Evolutionary conservation across 2,797 vertebrate genomes (phyloP), one percentile per base, ranked within the genome.

Genomic region (Micropoecilia bifurca): DNA sequence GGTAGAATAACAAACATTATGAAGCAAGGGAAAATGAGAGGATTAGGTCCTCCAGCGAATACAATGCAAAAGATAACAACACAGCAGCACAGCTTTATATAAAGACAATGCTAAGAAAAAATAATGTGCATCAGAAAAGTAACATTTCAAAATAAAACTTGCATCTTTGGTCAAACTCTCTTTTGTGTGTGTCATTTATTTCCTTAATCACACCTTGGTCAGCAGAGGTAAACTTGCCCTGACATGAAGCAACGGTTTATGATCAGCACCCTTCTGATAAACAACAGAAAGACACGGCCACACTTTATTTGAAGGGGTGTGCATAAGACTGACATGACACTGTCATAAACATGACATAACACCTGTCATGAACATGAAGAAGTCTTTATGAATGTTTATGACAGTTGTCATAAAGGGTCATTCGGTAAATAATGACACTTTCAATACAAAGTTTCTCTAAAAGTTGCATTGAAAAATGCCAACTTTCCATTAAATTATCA

Each of bases 261-360:
- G 80, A 75, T 80, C 69, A 85, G 53, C 77, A 80, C 63, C 59
- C 74, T 72, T 80, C 79, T 79, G 72, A 85, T 86, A 76, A 81
- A 80, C 69, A 74, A 57, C 45, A 61, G 20, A 68, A 41, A 68
- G 33, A 33, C 1, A 33, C 33, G 33, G 33, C 33, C 1, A 33
- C 33, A 33, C 33, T 33, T 33, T 33, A 33, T 33, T 33, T 33
- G 33, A 33, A 33, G 33, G 33, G 33, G 33, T 33, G 33, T 33
- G 33, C 33, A 33, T 33, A 33, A 33, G 1, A 33, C 33, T 33
- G 33, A 33, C 33, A 33, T 33, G 33, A 33, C 33, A 33, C 33
- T 33, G 33, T 33, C 33, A 33, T 33, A 33, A 33, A 33, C 33
- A 33, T 33, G 33, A 33, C 33, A 33, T 33, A 33, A 33, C 33